phyloP scores from a whole-genome alignment of 2,113 vertebrate species.

The Enhydra lutris region DNA sequence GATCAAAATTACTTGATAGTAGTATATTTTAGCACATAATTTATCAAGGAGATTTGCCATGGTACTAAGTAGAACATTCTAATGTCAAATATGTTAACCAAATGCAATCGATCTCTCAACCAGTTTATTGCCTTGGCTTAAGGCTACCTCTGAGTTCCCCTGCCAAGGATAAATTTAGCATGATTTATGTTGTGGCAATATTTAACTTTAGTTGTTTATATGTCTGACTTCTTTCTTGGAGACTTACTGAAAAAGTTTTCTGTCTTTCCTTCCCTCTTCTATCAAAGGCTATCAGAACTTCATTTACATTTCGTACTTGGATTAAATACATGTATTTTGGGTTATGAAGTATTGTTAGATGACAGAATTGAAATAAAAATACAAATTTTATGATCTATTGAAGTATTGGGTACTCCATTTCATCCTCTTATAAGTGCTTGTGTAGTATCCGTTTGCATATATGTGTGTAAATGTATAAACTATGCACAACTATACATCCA shows the following conservation, averaged over 20 bases:
- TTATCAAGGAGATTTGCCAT: slow-evolving; percentile 51
- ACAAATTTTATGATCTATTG: slow-evolving; percentile 33
- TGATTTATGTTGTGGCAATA: slow-evolving; percentile 58
- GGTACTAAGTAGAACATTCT: neutral
- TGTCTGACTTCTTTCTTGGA: slow-evolving; percentile 67
- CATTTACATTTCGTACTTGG: slow-evolving; percentile 79
- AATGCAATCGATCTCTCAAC: slow-evolving; percentile 52
- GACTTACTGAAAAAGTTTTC: slow-evolving; percentile 67
- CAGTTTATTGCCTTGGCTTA: slow-evolving; percentile 56
- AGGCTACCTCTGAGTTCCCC: slow-evolving; percentile 48
- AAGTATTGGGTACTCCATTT: slow-evolving; percentile 47
- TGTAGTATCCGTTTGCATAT: neutral
- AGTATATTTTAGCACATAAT: neutral
- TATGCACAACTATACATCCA: neutral
- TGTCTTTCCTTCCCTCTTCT: slow-evolving; percentile 63
- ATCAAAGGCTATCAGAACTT: slow-evolving; percentile 76
- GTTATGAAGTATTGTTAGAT: slow-evolving; percentile 68
- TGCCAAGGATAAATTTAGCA: slow-evolving; percentile 63
- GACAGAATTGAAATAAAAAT: slow-evolving; percentile 63
- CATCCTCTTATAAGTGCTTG: neutral
- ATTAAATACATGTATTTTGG: slow-evolving; percentile 72
- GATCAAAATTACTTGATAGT: slow-evolving; percentile 65
- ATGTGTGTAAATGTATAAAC: neutral
- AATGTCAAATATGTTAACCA: slow-evolving; percentile 50
- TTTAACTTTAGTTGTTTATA: slow-evolving; percentile 77